These are phyloP conservation scores for Drosophila parvula DNA, from an alignment of 1,140 invertebrate species.

Conservation along the genomic window DNA sequence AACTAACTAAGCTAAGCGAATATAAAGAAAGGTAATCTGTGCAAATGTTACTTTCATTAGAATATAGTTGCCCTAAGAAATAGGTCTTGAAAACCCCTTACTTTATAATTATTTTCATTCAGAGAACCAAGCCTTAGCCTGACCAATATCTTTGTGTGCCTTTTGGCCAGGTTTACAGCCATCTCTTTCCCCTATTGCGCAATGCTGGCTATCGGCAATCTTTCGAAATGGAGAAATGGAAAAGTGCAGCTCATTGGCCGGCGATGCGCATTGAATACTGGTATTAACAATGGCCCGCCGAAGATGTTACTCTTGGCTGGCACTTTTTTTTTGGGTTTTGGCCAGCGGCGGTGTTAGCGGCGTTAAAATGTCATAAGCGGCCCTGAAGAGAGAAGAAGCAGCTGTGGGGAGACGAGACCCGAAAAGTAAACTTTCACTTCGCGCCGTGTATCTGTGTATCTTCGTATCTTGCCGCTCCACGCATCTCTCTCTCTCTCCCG, in stretches of 20 bases:
- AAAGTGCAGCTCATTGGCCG: slow-evolving; percentile 52
- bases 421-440: slow-evolving; percentile 52
- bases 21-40: too few species aligned
- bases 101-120: background rate
- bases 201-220: slow-evolving; percentile 39
- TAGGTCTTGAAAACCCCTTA: too few species aligned
- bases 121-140: background rate
- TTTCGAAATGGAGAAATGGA: slow-evolving; percentile 33
- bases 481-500: background rate
- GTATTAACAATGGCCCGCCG: slow-evolving; percentile 39
- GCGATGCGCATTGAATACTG: slow-evolving; percentile 59
- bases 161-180: background rate
- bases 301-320: slow-evolving; percentile 9
- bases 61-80: too few species aligned
- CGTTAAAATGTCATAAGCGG: slow-evolving; percentile 59
- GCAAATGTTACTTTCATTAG: too few species aligned
- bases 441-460: slow-evolving; percentile 28
- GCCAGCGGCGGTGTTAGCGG: slow-evolving; percentile 26
- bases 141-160: background rate
- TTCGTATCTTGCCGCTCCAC: slow-evolving; percentile 24
- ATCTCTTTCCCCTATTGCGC: slow-evolving; percentile 19
- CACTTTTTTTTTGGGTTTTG: slow-evolving; percentile 21
- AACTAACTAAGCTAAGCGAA: too few species aligned
- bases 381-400: slow-evolving; percentile 16
- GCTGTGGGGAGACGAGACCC: slow-evolving; percentile 14